Conservation (phyloP, 2,888 invertebrate species). For the Endomychus coccineus region DNA sequence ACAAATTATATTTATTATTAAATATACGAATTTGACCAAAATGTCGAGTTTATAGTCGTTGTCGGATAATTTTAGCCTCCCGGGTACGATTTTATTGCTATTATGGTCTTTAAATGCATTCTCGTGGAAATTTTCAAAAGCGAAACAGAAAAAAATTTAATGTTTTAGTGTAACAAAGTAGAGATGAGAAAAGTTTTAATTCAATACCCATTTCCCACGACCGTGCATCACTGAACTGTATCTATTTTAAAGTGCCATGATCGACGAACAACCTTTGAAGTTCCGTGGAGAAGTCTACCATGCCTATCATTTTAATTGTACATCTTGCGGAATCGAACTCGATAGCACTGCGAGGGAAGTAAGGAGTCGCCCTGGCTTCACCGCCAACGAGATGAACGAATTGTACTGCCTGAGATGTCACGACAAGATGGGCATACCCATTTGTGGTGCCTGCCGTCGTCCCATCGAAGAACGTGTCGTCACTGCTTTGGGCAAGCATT, state of each 20-base stretch:
- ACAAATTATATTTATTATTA: too few relatives aligned
- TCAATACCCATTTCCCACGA: too few relatives aligned
- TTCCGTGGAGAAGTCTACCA: constrained; percentile 97
- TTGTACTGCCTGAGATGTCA: constrained; percentile 96
- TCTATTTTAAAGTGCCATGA: constrained; percentile 61
- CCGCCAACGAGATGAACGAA: constrained; percentile 89
- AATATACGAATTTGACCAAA: too few relatives aligned
- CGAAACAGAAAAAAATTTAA: too few relatives aligned
- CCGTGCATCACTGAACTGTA: too few relatives aligned
- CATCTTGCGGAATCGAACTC: constrained; percentile 83
- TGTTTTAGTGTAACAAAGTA: too few relatives aligned
- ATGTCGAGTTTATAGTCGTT: too few relatives aligned
- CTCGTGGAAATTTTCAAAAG: too few relatives aligned
- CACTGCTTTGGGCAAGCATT: constrained; percentile 95
- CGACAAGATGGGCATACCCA: constrained; percentile 99
- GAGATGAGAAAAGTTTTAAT: too few relatives aligned
- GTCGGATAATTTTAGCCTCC: too few relatives aligned
- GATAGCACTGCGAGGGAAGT: constrained; percentile 96
- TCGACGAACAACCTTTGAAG: constrained; percentile 83
- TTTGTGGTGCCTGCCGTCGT: constrained; percentile 97
- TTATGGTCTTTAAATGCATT: too few relatives aligned
- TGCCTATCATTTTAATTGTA: constrained; percentile 98
- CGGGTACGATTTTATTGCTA: too few relatives aligned
- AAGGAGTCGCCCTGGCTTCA: constrained; percentile 80
- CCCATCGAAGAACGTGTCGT: constrained; percentile 99